phyloP scores from a whole-genome alignment of 2,113 vertebrate species.

The crab-eating macaque (Macaca fascicularis) region T2T-MFA8v1.1 NC_088375.1:11396501-11397000 shows the following conservation, averaged over 20 bases:
- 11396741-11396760: constrained; percentile 91
- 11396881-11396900: not conserved
- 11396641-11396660: not conserved
- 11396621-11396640: not conserved
- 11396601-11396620: not conserved
- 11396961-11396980: not conserved
- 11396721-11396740: not conserved
- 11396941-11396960: not conserved
- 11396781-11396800: constrained; percentile 98
- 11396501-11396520: not conserved
- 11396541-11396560: not conserved
- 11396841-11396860: not conserved
- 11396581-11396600: not conserved
- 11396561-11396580: not conserved
- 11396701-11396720: not conserved
- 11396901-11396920: not conserved
- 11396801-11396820: constrained; percentile 97
- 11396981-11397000: not conserved
- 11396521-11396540: not conserved
- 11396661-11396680: not conserved
- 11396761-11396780: constrained; percentile 98
- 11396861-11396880: not conserved
- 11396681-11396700: not conserved
- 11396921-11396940: not conserved
- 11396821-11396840: constrained; percentile 87